These are phyloP conservation scores for Tubiluchus corallicola DNA, from an alignment of 2,888 invertebrate genomes.

Conservation along the genomic window DNA sequence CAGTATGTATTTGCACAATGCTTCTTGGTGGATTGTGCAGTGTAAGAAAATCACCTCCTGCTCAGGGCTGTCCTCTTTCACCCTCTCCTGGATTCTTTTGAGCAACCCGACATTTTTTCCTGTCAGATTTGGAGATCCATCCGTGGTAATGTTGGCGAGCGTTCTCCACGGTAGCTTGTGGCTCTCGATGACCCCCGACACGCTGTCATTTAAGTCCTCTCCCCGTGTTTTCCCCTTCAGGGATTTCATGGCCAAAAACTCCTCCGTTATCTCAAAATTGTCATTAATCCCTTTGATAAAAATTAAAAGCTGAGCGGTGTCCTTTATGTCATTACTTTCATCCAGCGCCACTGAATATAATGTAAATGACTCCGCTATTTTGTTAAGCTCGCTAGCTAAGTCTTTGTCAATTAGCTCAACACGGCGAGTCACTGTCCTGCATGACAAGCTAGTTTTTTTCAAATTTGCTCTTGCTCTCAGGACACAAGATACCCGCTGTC, in stretches of 20 bases:
- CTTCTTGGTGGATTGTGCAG: conserved; percentile 6
- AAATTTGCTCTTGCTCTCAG: too few relatives aligned
- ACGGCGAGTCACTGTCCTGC: conserved; percentile 1
- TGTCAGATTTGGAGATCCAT: neutral
- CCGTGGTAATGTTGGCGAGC: conserved; percentile 1
- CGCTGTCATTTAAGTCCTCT: conserved; percentile 5
- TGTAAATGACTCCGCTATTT: neutral
- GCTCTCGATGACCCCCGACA: neutral
- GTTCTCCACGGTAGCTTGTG: neutral
- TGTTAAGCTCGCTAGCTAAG: neutral
- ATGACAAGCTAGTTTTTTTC: too few relatives aligned
- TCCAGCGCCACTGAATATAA: conserved; percentile 12
- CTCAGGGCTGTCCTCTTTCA: neutral
- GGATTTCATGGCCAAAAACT: conserved; percentile 8
- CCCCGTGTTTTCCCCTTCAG: conserved; percentile 10
- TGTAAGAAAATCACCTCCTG: conserved; percentile 1
- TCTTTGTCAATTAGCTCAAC: conserved; percentile 1
- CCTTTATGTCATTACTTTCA: conserved; percentile 13
- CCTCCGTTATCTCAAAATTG: conserved; percentile 11
- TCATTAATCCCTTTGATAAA: conserved; percentile 12
- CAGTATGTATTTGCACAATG: conserved; percentile 5
- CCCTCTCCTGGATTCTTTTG: neutral
- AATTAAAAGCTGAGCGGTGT: conserved; percentile 11
- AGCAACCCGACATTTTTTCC: conserved; percentile 3
- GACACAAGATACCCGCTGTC: neutral